Percentiles rank a stretch among this genome's conserved stretches.
phyloP scores from a whole-genome alignment of 2,113 vertebrate genomes.

The Penelope pileata region DNA sequence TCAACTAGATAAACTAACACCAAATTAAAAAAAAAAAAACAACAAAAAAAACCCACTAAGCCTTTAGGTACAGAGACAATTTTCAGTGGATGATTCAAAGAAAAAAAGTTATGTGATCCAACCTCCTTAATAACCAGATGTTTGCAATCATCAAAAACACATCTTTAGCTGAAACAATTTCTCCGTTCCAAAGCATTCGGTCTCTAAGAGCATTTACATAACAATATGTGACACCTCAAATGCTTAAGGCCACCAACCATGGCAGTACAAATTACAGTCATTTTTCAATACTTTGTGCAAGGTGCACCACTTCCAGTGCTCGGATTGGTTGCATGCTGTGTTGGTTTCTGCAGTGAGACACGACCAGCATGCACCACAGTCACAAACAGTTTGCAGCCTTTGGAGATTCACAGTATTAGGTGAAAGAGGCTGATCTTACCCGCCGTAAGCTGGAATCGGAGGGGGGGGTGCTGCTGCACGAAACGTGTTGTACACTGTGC shows the following conservation, averaged over 20 bases:
- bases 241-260: conserved; percentile 81
- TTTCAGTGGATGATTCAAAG: neutral
- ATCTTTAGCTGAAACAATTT: conserved; percentile 69
- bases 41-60: neutral
- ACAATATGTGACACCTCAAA: conserved; percentile 80
- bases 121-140: conserved; percentile 84
- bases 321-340: conserved; percentile 71
- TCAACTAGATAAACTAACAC: neutral
- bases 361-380: conserved; percentile 69
- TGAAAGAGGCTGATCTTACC: conserved; percentile 77
- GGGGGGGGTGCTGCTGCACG: conserved; percentile 91
- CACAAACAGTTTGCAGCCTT: neutral
- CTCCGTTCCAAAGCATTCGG: conserved; percentile 72
- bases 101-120: conserved; percentile 61
- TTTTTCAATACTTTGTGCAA: conserved; percentile 81
- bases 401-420: neutral
- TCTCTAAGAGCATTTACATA: conserved; percentile 80
- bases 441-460: conserved; percentile 94
- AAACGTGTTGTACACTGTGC: conserved; percentile 95
- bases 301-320: conserved; percentile 74
- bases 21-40: neutral
- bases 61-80: neutral
- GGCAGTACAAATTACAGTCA: conserved; percentile 84
- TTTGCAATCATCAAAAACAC: conserved; percentile 75
- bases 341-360: conserved; percentile 40